A percentile compares a stretch with the other conserved stretches of the same genome.
These are phyloP conservation scores for Tetranychus truncatus DNA, from an alignment of 2,888 invertebrate species.

Conservation along the genomic window DNA sequence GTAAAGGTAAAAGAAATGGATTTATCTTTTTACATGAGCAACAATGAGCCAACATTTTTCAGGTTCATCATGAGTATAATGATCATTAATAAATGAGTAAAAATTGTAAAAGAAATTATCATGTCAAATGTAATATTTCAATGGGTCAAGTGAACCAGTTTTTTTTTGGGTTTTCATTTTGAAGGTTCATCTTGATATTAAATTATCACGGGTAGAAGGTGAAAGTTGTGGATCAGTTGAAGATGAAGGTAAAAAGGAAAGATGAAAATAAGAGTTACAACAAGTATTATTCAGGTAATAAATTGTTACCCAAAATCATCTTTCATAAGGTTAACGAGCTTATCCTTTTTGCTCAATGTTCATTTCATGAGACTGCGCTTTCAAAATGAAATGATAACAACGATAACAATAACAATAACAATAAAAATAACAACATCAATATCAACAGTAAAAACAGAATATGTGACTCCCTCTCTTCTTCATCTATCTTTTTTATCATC, in stretches of 20 bases:
- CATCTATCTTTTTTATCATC: background rate
- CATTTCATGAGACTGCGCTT: background rate
- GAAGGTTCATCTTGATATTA: too few relatives aligned
- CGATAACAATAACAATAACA: background rate
- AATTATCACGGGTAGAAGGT: too few relatives aligned
- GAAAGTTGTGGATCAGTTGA: background rate
- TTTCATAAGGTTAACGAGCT: background rate
- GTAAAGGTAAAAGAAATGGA: too few relatives aligned
- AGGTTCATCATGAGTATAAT: too few relatives aligned
- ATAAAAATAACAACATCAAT: background rate
- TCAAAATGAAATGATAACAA: background rate
- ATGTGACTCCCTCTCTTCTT: conserved; percentile 3
- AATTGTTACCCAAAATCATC: background rate
- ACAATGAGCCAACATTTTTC: too few relatives aligned
- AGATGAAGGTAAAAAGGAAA: background rate
- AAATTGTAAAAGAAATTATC: too few relatives aligned
- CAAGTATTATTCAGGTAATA: background rate
- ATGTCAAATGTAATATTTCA: too few relatives aligned
- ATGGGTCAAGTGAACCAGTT: too few relatives aligned
- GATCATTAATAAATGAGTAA: too few relatives aligned
- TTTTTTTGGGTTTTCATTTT: too few relatives aligned
- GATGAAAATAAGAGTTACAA: background rate
- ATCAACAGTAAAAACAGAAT: background rate
- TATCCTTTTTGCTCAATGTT: background rate
- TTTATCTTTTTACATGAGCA: too few relatives aligned